Percentiles rank a stretch among this genome's conserved stretches.
Evolutionary conservation across 2,113 vertebrate species (phyloP).

Genomic region (Hoplias malabaricus): DNA sequence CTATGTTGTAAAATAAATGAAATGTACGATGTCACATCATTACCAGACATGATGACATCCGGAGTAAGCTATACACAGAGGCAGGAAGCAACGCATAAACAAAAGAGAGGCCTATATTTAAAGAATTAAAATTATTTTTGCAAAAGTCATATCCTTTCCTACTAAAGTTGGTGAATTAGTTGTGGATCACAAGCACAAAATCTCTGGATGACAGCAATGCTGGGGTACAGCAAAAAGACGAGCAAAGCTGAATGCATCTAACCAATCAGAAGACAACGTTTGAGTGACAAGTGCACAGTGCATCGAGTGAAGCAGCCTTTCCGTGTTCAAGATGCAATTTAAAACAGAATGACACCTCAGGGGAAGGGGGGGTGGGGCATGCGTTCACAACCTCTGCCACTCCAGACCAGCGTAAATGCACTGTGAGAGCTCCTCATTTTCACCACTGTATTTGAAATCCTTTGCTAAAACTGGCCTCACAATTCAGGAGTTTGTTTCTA

Average conservation of each 20-base stretch:
- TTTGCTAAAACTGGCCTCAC: neutral
- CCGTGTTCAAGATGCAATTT: too few relatives aligned
- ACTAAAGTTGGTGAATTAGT: too few relatives aligned
- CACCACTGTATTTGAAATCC: neutral
- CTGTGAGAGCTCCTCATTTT: too few relatives aligned
- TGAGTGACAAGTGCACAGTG: too few relatives aligned
- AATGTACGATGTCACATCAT: neutral
- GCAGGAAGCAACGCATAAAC: neutral
- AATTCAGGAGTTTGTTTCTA: too few relatives aligned
- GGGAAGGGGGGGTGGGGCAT: neutral
- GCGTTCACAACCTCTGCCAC: neutral
- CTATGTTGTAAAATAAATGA: neutral
- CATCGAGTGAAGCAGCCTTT: too few relatives aligned
- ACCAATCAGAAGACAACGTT: too few relatives aligned
- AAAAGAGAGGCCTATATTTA: neutral
- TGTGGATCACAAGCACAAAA: too few relatives aligned
- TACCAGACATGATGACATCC: constrained; percentile 9
- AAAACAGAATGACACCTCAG: too few relatives aligned
- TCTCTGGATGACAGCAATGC: too few relatives aligned
- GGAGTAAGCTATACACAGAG: neutral
- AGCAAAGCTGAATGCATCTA: too few relatives aligned
- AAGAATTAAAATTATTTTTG: neutral
- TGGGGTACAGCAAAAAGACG: too few relatives aligned
- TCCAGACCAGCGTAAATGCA: neutral
- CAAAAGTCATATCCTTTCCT: neutral